phyloP scores from a whole-genome alignment of 1,140 invertebrate genomes.

The Riptortus pedestris region DNA sequence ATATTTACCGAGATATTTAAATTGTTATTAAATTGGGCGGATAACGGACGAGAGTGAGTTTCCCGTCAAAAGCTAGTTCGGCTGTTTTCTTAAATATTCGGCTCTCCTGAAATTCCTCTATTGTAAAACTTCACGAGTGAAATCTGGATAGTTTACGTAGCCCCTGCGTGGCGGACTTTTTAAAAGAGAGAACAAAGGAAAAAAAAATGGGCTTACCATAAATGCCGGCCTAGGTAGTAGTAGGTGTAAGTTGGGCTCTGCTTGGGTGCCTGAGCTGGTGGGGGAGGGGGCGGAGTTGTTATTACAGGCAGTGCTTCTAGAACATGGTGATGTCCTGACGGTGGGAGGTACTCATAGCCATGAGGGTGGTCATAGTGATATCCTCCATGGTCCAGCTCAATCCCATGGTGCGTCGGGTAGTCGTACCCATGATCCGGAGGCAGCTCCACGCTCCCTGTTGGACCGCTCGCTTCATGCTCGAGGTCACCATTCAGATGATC shows the following conservation, averaged over 20 bases:
- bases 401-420: background rate
- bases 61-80: too few relatives aligned
- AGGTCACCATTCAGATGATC: background rate
- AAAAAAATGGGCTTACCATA: too few relatives aligned
- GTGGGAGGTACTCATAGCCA: background rate
- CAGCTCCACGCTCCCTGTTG: background rate
- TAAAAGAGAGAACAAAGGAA: too few relatives aligned
- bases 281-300: constrained; percentile 18
- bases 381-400: background rate
- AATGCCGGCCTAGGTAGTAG: constrained; percentile 66
- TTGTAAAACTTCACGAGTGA: too few relatives aligned
- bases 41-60: too few relatives aligned
- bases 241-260: constrained; percentile 43
- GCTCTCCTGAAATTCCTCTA: too few relatives aligned
- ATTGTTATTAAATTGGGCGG: too few relatives aligned
- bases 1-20: too few relatives aligned
- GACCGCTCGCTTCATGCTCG: background rate
- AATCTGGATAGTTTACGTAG: too few relatives aligned
- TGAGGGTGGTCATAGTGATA: background rate
- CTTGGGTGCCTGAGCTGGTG: constrained; percentile 4
- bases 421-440: background rate
- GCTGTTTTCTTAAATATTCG: too few relatives aligned
- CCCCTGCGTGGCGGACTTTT: too few relatives aligned
- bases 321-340: background rate
- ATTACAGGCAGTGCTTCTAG: background rate